phyloP scores from a whole-genome alignment of 1,140 invertebrate genomes.

The Drosophila quadrilineata region DNA sequence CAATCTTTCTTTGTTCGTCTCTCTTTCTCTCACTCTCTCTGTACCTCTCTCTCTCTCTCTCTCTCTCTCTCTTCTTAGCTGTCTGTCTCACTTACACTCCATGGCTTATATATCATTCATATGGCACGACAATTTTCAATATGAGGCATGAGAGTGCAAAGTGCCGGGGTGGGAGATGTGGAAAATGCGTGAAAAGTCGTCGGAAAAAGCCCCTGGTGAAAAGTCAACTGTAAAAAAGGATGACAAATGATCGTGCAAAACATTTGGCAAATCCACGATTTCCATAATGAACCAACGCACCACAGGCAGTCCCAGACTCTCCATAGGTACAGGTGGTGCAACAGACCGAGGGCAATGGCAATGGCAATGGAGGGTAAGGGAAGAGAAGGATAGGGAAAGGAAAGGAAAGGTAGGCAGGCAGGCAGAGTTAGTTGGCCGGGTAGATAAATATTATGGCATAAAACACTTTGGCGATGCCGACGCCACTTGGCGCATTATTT shows the following conservation, averaged over 20 bases:
- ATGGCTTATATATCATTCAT: constrained; percentile 71
- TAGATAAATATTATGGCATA: constrained; percentile 79
- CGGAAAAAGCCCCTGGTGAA: constrained; percentile 26
- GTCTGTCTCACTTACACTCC: background rate
- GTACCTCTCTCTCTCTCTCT: background rate
- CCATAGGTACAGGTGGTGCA: background rate
- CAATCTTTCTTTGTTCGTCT: background rate
- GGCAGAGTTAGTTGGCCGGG: too few relatives aligned
- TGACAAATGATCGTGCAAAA: constrained; percentile 79
- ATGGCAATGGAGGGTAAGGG: too few relatives aligned
- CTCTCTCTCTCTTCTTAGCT: background rate
- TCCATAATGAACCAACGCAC: constrained; percentile 68
- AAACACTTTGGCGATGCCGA: constrained; percentile 63
- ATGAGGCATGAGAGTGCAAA: constrained; percentile 35
- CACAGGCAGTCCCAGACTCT: too few relatives aligned
- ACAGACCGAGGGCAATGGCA: too few relatives aligned
- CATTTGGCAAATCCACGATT: constrained; percentile 78
- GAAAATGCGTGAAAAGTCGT: constrained; percentile 4
- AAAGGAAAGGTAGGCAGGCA: background rate
- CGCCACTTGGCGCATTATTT: constrained; percentile 78
- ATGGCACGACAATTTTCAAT: constrained; percentile 61
- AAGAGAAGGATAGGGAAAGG: background rate
- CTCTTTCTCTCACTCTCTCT: background rate
- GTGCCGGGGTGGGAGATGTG: background rate
- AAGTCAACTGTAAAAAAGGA: constrained; percentile 68